phyloP scores from a whole-genome alignment of 2,797 vertebrate species.

The Neosilurus mollespiculum region DNA sequence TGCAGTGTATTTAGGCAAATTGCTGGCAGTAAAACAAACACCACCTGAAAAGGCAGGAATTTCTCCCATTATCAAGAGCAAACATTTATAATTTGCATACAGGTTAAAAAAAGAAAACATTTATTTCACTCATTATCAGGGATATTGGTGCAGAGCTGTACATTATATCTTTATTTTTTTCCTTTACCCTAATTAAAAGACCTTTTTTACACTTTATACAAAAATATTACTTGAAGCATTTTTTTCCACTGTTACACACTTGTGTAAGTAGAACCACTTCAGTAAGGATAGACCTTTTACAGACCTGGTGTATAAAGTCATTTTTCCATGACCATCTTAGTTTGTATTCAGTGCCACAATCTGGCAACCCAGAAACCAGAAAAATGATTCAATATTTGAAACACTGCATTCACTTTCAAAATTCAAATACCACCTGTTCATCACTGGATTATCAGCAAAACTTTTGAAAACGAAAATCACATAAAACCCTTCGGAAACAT shows the following conservation, averaged over 20 bases:
- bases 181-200: neutral
- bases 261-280: neutral
- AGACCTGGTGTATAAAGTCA: neutral
- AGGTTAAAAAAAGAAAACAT: neutral
- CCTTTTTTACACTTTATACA: neutral
- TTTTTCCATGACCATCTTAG: neutral
- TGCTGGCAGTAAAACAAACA: neutral
- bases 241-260: neutral
- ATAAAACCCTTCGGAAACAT: neutral
- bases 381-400: neutral
- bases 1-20: slow-evolving; percentile 46
- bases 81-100: neutral
- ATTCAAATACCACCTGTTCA: slow-evolving; percentile 41
- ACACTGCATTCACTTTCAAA: slow-evolving; percentile 59
- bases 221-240: neutral
- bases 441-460: slow-evolving; percentile 31
- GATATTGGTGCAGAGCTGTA: neutral
- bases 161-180: neutral
- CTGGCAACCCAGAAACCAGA: neutral
- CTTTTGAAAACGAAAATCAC: neutral
- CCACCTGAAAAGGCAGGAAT: neutral
- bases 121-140: neutral
- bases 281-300: neutral
- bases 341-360: neutral
- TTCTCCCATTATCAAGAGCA: neutral